Conservation (phyloP, 2,113 vertebrate species). For the Elaphurus davidianus region DNA sequence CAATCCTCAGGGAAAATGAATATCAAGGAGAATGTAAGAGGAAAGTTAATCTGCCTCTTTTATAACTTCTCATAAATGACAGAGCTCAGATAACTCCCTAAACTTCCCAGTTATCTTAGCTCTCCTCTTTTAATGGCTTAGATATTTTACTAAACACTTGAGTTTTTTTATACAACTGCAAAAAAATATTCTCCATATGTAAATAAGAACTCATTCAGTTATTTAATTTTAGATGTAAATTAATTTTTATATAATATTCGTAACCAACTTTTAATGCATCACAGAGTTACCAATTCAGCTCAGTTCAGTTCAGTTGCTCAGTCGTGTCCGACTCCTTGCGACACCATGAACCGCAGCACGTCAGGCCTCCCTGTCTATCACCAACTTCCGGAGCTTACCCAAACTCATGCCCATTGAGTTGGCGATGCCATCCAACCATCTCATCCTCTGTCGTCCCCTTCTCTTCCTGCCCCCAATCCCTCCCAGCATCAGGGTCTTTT, state of each 20-base stretch:
- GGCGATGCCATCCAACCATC: no score
- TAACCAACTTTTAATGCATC: no score
- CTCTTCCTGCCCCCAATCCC: no score
- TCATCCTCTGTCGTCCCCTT: no score
- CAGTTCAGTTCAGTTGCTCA: no score
- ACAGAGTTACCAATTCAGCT: no score
- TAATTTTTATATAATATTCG: background rate
- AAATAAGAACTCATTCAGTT: background rate
- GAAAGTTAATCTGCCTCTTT: background rate
- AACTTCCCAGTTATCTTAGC: background rate
- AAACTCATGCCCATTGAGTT: no score
- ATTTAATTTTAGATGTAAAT: background rate
- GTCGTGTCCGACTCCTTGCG: no score
- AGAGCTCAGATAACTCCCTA: background rate
- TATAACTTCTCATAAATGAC: background rate
- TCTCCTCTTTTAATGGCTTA: background rate
- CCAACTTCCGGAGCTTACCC: no score
- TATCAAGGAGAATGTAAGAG: background rate
- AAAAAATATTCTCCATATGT: background rate
- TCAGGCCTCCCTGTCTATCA: no score
- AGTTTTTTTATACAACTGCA: background rate
- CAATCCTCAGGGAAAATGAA: background rate
- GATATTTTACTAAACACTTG: background rate
- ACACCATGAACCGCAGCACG: no score
- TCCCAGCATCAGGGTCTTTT: no score